Evolutionary conservation across 2,797 vertebrate species (phyloP), one percentile per base, ranked within the genome.

Genomic region (Acomys russatus): DNA sequence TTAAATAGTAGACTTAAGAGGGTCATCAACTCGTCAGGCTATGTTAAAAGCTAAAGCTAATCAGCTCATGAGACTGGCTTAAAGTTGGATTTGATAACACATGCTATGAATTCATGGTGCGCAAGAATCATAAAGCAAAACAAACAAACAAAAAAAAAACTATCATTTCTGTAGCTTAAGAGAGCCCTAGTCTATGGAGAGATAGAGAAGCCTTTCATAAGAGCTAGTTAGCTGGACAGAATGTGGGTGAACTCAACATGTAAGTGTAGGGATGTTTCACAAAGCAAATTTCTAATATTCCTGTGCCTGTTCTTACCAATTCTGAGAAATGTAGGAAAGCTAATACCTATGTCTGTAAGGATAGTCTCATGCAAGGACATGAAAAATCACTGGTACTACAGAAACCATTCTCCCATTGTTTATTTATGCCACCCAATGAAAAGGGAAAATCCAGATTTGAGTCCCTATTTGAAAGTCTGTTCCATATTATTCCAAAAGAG

Each of bases 1-100:
- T 35, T 51, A 70, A 96, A 92, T 59, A 77, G 80, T 94, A 92
- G 79, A 66, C 68, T 93, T 78, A 88, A 92, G 88, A 33, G 63
- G 38, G 33, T 22, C 73, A 35, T 80, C 73, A 38, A 18, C 79
- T 71, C n/a, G n/a, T 59, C 20, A 76, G 38, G 0, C 20, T 90
- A 1, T 66, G 23, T 83, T 89, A 68, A 87, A 94, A 78, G 15
- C 85, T 71, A 79, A 56, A 80, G 28, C 78, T 59, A 63, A 59
- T 68, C 30, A 91, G 12, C 64, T 87, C 63, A 71, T 64, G 56
- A 78, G 51, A 14, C 30, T 91, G 30, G 9, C 82, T 95, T 96
- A 92, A 82, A 92, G 54, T 73, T 92, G 30, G 44, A 3, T 44
- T 79, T 51, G 64, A 51, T 63, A 94, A 90, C 10, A n/a, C 35